Conservation (phyloP, 1,140 invertebrate species). For the Drosophila nigrodunni region DNA sequence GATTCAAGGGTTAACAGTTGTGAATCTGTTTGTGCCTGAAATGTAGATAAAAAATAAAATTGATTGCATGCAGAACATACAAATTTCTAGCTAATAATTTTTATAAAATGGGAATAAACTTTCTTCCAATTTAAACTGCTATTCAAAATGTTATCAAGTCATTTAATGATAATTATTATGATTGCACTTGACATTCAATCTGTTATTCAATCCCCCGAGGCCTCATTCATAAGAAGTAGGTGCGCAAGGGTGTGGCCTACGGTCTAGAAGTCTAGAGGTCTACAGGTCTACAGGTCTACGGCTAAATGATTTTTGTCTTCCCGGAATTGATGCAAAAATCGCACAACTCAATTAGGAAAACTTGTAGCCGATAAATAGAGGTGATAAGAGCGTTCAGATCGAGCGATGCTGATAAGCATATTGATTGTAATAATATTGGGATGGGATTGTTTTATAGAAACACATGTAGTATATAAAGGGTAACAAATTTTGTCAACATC, state of each 20-base stretch:
- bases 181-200: constrained; percentile 21
- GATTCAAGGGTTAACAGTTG: constrained; percentile 42
- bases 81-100: too few relatives aligned
- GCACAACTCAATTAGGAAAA: constrained; percentile 64
- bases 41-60: not conserved
- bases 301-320: constrained; percentile 45
- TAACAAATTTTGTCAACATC: constrained; percentile 55
- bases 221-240: constrained; percentile 54
- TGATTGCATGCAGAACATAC: not conserved
- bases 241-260: constrained; percentile 52
- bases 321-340: constrained; percentile 49
- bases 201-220: not conserved
- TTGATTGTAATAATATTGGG: not conserved
- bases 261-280: too few relatives aligned
- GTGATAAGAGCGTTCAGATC: constrained; percentile 33
- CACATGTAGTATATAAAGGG: constrained; percentile 56
- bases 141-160: not conserved
- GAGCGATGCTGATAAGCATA: constrained; percentile 36
- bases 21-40: constrained; percentile 45
- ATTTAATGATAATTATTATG: constrained; percentile 2
- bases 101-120: too few relatives aligned
- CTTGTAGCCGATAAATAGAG: constrained; percentile 56
- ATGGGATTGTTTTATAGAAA: constrained; percentile 7
- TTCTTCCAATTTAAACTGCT: too few relatives aligned
- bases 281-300: not conserved